These are phyloP conservation scores for Tragelaphus oryx DNA, from an alignment of 2,797 vertebrate genomes.

Conservation along the genomic window DNA sequence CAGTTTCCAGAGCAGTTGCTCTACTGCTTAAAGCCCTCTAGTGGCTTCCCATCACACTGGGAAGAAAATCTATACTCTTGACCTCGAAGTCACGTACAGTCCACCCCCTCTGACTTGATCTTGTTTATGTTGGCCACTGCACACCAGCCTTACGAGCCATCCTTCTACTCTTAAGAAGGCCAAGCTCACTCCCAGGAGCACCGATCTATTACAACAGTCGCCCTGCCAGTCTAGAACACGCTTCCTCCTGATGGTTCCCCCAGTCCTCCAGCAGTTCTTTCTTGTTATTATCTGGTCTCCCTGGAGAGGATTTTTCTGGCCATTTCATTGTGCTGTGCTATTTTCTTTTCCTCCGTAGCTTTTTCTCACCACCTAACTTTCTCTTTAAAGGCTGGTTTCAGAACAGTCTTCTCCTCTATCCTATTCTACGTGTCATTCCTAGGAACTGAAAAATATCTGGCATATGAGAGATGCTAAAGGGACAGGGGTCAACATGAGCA, in stretches of 20 bases:
- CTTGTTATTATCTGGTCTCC: neutral
- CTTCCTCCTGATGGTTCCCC: neutral
- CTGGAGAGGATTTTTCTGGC: neutral
- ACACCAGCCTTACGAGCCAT: neutral
- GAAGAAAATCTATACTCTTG: neutral
- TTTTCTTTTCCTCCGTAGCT: constrained; percentile 2
- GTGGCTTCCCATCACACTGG: neutral
- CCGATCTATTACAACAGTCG: neutral
- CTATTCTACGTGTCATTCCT: neutral
- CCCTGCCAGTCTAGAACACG: neutral
- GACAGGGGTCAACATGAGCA: neutral
- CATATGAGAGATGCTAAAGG: neutral
- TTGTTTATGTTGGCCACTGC: neutral
- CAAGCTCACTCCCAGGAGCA: neutral
- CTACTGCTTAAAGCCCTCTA: neutral
- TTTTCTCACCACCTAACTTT: constrained; percentile 11
- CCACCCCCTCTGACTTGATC: neutral
- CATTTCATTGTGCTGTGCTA: neutral
- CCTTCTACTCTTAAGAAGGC: neutral
- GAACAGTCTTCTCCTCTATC: neutral
- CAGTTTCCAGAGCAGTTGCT: neutral
- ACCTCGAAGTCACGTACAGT: neutral
- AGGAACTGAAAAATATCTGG: neutral
- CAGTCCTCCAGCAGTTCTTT: neutral
- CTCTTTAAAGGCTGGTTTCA: constrained; percentile 28